Evolutionary conservation across 2,888 invertebrate species (phyloP).

Genomic region (Coremacera marginata): DNA sequence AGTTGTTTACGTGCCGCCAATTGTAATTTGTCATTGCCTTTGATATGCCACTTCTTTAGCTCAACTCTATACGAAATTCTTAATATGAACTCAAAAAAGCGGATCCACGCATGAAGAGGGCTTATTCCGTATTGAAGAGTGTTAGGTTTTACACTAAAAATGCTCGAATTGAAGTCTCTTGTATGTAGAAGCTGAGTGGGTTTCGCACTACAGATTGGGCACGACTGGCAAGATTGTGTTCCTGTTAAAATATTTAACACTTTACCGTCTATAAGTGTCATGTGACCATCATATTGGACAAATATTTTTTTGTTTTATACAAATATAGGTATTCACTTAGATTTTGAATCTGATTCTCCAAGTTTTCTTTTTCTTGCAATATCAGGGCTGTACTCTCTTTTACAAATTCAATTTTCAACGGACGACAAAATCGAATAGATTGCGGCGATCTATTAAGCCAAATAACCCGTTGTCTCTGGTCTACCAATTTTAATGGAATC

Average conservation of each 20-base stretch:
- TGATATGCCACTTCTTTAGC: slow-evolving; percentile 24
- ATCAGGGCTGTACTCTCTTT: not conserved
- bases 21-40: not conserved
- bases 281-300: no score
- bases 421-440: slow-evolving; percentile 23
- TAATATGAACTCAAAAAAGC: slow-evolving; percentile 40
- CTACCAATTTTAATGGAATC: slow-evolving; percentile 3
- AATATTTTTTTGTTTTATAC: no score
- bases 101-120: slow-evolving; percentile 37
- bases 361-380: not conserved
- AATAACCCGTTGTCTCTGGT: slow-evolving; percentile 8
- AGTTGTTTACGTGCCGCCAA: not conserved
- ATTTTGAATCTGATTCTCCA: slow-evolving; percentile 21
- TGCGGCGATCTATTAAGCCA: slow-evolving; percentile 1
- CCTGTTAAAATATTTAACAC: slow-evolving; percentile 25
- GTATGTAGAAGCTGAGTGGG: slow-evolving; percentile 11
- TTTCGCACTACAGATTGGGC: slow-evolving; percentile 33
- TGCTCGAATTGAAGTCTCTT: slow-evolving; percentile 3
- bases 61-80: slow-evolving; percentile 28
- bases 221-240: slow-evolving; percentile 30
- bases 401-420: not conserved
- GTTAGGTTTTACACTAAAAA: slow-evolving; percentile 15
- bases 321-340: not conserved
- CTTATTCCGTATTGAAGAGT: slow-evolving; percentile 32
- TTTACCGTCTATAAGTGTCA: not conserved